phyloP scores from a whole-genome alignment of 2,888 invertebrate species.

The Netelia fuscicornis region DNA sequence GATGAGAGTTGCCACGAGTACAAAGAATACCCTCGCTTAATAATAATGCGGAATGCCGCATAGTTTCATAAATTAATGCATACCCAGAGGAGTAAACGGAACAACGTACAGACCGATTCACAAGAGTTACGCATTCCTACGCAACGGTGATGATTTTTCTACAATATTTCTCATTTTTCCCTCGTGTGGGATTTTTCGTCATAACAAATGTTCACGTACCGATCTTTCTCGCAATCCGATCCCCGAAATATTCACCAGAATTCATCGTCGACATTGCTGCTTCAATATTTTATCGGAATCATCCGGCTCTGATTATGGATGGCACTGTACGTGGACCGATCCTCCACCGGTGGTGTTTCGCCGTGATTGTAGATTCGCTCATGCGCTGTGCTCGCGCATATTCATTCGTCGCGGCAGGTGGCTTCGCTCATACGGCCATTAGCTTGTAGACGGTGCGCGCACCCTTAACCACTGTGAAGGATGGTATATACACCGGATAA shows the following conservation, averaged over 20 bases:
- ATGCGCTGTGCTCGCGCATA: constrained; percentile 48
- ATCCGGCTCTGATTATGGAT: constrained; percentile 17
- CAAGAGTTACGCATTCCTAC: neutral
- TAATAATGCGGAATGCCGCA: constrained; percentile 30
- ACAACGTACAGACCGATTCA: constrained; percentile 15
- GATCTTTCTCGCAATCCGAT: neutral
- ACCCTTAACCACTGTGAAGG: constrained; percentile 54
- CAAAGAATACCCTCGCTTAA: constrained; percentile 10
- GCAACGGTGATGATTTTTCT: neutral
- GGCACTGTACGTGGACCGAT: constrained; percentile 24
- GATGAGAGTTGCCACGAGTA: constrained; percentile 8
- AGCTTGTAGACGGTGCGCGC: constrained; percentile 43
- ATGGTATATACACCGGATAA: constrained; percentile 68
- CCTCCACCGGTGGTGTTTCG: constrained; percentile 22
- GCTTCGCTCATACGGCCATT: constrained; percentile 69
- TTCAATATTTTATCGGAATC: constrained; percentile 8
- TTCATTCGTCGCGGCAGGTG: constrained; percentile 71
- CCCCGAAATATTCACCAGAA: neutral
- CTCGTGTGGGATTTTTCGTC: neutral
- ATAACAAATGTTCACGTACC: neutral
- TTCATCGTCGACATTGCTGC: neutral
- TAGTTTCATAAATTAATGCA: constrained; percentile 28
- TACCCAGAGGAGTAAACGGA: neutral
- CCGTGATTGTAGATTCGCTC: constrained; percentile 51
- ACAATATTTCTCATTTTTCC: neutral